These are phyloP conservation scores for Trilocha varians DNA, from an alignment of 2,888 invertebrate genomes.

Conservation along the genomic window DNA sequence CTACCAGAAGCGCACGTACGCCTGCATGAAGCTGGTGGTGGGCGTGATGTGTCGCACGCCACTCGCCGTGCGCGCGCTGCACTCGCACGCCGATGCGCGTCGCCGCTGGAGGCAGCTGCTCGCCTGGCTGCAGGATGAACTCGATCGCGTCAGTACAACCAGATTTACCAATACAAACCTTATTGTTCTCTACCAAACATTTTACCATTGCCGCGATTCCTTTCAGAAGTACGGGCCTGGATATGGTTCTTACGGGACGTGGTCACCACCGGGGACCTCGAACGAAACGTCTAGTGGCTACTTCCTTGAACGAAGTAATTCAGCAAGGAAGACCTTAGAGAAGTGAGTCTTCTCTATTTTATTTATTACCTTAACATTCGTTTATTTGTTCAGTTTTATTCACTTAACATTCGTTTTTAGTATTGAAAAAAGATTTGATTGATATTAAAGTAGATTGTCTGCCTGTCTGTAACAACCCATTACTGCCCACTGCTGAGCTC, in stretches of 20 bases:
- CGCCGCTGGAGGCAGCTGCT: conserved; percentile 92
- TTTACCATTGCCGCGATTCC: conserved; percentile 4
- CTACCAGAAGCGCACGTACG: conserved; percentile 97
- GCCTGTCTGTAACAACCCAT: too few relatives aligned
- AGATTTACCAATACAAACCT: too few relatives aligned
- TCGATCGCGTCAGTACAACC: conserved; percentile 80
- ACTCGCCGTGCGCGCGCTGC: conserved; percentile 84
- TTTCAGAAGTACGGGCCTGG: conserved; percentile 71
- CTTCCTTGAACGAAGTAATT: conserved; percentile 94
- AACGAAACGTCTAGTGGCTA: conserved; percentile 97
- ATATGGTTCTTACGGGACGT: conserved; percentile 88
- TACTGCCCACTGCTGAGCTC: too few relatives aligned
- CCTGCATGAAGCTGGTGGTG: conserved; percentile 96
- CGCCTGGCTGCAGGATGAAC: conserved; percentile 95
- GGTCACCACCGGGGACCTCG: conserved; percentile 95
- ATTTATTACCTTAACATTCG: not conserved
- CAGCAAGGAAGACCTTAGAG: conserved; percentile 88
- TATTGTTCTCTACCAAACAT: too few relatives aligned
- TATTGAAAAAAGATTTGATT: too few relatives aligned
- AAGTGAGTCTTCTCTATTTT: conserved; percentile 34
- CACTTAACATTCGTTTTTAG: too few relatives aligned
- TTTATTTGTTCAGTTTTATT: too few relatives aligned
- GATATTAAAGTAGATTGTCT: too few relatives aligned
- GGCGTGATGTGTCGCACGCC: conserved; percentile 90
- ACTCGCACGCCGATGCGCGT: conserved; percentile 83